Conservation (phyloP, 2,888 invertebrate species). For the Monopis laevigella region DNA sequence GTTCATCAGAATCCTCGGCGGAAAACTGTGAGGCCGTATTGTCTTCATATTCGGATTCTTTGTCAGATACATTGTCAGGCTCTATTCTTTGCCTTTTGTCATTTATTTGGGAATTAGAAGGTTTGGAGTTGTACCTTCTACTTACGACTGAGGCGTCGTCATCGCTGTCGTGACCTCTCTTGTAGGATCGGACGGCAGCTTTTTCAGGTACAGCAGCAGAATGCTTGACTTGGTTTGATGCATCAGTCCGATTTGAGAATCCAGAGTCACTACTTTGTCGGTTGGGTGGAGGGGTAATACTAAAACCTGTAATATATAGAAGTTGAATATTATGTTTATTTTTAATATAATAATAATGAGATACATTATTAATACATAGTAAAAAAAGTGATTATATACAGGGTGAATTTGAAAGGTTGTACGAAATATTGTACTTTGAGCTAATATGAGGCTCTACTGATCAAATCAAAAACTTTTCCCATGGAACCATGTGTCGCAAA, state of each 20-base stretch:
- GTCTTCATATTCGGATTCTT: slow-evolving; percentile 51
- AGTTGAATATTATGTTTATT: neutral
- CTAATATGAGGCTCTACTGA: too few species aligned
- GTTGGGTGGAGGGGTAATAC: slow-evolving; percentile 34
- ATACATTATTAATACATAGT: too few species aligned
- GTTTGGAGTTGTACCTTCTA: slow-evolving; percentile 35
- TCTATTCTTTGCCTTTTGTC: slow-evolving; percentile 35
- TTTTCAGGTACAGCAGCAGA: slow-evolving; percentile 33
- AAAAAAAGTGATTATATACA: too few species aligned
- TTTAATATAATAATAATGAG: neutral
- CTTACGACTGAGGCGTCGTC: slow-evolving; percentile 39
- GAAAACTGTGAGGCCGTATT: slow-evolving; percentile 36
- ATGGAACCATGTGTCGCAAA: too few species aligned
- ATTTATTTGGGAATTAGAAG: slow-evolving; percentile 37
- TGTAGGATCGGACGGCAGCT: slow-evolving; percentile 34
- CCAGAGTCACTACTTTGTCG: slow-evolving; percentile 60
- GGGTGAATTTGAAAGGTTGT: too few species aligned
- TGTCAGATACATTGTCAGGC: slow-evolving; percentile 25
- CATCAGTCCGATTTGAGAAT: slow-evolving; percentile 51
- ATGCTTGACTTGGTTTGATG: slow-evolving; percentile 37
- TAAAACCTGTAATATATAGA: slow-evolving; percentile 39
- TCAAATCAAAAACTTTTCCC: too few species aligned
- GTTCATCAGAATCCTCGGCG: slow-evolving; percentile 50
- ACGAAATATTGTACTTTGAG: too few species aligned
- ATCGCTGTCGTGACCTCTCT: slow-evolving; percentile 44